Base-by-base conservation (phyloP, 2,113 vertebrate genomes). In the Chauna torquata region DNA sequence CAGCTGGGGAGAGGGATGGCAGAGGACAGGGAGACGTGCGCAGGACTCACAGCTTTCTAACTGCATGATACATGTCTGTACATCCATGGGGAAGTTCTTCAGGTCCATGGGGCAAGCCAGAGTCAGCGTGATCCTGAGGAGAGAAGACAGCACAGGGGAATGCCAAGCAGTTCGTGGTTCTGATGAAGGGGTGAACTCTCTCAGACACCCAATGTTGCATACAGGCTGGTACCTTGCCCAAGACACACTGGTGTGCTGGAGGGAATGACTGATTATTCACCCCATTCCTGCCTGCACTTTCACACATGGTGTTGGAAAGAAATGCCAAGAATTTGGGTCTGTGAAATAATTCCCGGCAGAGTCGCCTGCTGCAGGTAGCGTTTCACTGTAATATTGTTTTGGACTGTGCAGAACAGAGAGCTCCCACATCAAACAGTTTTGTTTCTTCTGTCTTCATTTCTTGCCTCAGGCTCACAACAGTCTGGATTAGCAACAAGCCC, bases 11-110 rank as follows among this genome's bases (percentile, higher is more conserved):
- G 47, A 24, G 86, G 69, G 70, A 27, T 22, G 38, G 13, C 9
- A 77, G 30, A 28, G 22, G 42, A 62, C 34, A 62, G 16, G 28
- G 34, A 38, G 57, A 47, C 16, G 16, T 15, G 32, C 5, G 4
- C 79, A 75, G 52, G 22, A 99, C 99, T 99, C 98, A 99, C 99
- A 99, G 98, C 99, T 99, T 97, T 99, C 99, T 80, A 99, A 98
- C 97, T 99, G 99, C 99, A 99, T 99, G 96, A 99, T 99, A 94
- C 99, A 99, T 0, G 99, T 99, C 98, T 99, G 99, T 32, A 99
- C 99, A 0, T 99, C 99, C 99, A 99, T 99, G 15, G 99, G 99
- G 96, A 99, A 99, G 95, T 99, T 99, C 98, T 99, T 99, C 98
- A 99, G 98, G 96, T 99, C 99, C 99, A 99, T 99, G 74, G 99